Percentiles rank a stretch among this genome's conserved stretches.
Evolutionary conservation across 2,888 invertebrate genomes (phyloP).

Genomic region (Oegoconia quadripuncta): DNA sequence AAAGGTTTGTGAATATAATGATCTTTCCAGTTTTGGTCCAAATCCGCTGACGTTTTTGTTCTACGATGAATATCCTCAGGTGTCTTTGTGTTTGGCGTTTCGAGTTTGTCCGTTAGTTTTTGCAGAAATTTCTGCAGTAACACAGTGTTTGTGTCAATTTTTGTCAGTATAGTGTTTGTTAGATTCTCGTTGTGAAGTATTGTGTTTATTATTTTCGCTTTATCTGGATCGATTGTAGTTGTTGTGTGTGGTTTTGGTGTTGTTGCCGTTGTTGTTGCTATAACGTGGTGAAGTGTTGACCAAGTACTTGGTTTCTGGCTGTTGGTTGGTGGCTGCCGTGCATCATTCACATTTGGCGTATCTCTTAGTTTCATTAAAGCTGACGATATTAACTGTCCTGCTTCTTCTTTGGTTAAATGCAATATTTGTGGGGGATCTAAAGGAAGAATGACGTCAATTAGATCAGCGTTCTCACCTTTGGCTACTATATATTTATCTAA

Average conservation of each 20-base stretch:
- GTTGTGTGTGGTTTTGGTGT: constrained; percentile 11
- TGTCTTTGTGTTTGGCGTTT: constrained; percentile 8
- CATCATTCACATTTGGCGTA: constrained; percentile 6
- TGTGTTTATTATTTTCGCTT: constrained; percentile 30
- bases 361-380: constrained; percentile 17
- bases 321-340: no score
- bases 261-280: constrained; percentile 3
- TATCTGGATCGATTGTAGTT: constrained; percentile 18
- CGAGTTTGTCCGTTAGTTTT: constrained; percentile 40
- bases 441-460: constrained; percentile 24
- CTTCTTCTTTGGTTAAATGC: constrained; percentile 25
- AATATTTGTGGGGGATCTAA: constrained; percentile 22
- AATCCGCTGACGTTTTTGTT: background rate
- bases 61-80: background rate
- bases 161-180: constrained; percentile 52
- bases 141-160: constrained; percentile 56
- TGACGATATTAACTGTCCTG: constrained; percentile 17
- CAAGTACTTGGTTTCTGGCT: no score
- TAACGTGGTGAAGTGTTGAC: background rate
- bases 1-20: constrained; percentile 7
- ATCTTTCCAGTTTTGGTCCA: constrained; percentile 7
- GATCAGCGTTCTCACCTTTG: constrained; percentile 16
- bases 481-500: constrained; percentile 29
- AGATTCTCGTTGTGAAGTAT: constrained; percentile 49
- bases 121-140: constrained; percentile 45